Percentiles rank a stretch among this genome's conserved stretches.
phyloP scores from a whole-genome alignment of 2,113 vertebrate genomes.

The Dipodomys merriami region DNA sequence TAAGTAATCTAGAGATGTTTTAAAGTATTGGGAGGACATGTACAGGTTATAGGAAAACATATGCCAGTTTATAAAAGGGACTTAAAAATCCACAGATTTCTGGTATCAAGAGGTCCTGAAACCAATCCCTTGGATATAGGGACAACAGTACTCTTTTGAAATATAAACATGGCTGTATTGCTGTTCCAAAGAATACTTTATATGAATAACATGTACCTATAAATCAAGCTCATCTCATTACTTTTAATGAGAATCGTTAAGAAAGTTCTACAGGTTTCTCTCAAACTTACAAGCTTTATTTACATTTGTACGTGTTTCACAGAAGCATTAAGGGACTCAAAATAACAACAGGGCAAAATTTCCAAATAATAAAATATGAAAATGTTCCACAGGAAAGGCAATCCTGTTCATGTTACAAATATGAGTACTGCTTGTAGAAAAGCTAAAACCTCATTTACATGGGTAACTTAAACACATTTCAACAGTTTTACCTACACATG shows the following conservation, averaged over 20 bases:
- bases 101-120: not conserved
- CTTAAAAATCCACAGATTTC: not conserved
- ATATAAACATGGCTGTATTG: conserved; percentile 25
- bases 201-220: not conserved
- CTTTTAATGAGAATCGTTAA: conserved; percentile 49
- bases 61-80: not conserved
- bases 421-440: not conserved
- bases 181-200: not conserved
- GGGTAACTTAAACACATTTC: not conserved
- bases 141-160: not conserved
- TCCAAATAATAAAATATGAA: conserved; percentile 44
- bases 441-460: conserved; percentile 3
- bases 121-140: not conserved
- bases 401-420: conserved; percentile 28
- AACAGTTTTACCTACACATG: conserved; percentile 33
- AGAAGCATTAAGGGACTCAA: conserved; percentile 19
- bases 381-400: not conserved
- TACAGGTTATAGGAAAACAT: not conserved
- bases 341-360: conserved; percentile 26
- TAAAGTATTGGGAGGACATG: not conserved
- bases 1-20: not conserved
- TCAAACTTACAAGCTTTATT: conserved; percentile 43
- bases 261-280: conserved; percentile 9
- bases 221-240: conserved; percentile 12
- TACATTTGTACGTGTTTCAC: not conserved